A percentile compares a stretch with the other conserved stretches of the same genome.
These are phyloP conservation scores for Drosophila neotestacea DNA, from an alignment of 2,888 invertebrate species.

Conservation along the genomic window DNA sequence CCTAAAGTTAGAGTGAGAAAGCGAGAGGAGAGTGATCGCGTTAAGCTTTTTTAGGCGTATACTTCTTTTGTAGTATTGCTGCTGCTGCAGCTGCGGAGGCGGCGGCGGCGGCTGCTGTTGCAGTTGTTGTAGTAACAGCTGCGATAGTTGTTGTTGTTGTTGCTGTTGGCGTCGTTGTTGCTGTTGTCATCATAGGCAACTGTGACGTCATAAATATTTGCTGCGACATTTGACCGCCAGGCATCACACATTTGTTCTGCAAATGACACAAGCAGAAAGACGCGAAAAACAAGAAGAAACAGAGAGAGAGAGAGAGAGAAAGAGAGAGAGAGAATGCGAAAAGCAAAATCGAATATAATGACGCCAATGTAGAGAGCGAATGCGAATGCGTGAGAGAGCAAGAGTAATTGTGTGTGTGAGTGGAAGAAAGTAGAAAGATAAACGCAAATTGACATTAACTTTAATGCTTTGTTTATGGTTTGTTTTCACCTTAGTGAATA, in stretches of 20 bases:
- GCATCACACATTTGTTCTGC: conserved; percentile 85
- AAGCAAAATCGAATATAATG: conserved; percentile 5
- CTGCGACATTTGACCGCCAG: conserved; percentile 78
- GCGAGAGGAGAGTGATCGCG: conserved; percentile 14
- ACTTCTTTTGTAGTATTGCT: conserved; percentile 24
- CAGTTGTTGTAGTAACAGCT: conserved; percentile 23
- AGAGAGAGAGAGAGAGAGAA: conserved; percentile 10
- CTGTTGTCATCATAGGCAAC: conserved; percentile 46
- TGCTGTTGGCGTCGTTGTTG: conserved; percentile 15
- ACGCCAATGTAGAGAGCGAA: conserved; percentile 1
- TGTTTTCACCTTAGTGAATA: conserved; percentile 25
- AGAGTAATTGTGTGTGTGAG: neutral
- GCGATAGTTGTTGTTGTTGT: conserved; percentile 22
- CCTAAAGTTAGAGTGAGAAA: conserved; percentile 13
- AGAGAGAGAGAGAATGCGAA: neutral
- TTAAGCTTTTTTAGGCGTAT: conserved; percentile 58
- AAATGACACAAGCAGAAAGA: conserved; percentile 58
- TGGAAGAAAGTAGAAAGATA: conserved; percentile 7
- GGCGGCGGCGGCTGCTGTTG: conserved; percentile 25
- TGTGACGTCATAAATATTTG: conserved; percentile 83
- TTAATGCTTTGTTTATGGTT: conserved; percentile 10
- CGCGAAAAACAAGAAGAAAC: conserved; percentile 20
- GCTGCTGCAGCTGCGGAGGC: conserved; percentile 33
- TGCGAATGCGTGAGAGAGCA: neutral
- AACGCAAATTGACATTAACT: conserved; percentile 39